These are phyloP conservation scores for Aleiodes alternator DNA, from an alignment of 2,888 invertebrate species.

Conservation along the genomic window DNA sequence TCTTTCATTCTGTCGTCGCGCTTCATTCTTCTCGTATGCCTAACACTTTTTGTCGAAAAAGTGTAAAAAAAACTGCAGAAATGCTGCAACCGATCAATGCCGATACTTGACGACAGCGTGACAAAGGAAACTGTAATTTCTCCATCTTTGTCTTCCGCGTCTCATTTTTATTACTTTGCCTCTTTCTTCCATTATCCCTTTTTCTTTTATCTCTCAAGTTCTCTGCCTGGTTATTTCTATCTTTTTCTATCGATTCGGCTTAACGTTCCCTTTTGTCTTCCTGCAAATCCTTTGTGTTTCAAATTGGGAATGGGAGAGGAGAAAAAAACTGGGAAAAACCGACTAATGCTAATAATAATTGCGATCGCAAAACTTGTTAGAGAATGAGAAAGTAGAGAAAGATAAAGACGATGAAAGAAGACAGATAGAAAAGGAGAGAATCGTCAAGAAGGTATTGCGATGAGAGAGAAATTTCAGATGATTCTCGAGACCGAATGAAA, in stretches of 20 bases:
- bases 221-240: background rate
- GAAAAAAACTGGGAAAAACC: constrained; percentile 6
- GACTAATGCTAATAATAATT: constrained; percentile 47
- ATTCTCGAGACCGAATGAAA: constrained; percentile 16
- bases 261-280: constrained; percentile 36
- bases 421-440: constrained; percentile 5
- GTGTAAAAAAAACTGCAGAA: background rate
- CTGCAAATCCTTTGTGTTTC: constrained; percentile 38
- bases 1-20: background rate
- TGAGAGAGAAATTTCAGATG: constrained; percentile 38
- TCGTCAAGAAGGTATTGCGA: constrained; percentile 10
- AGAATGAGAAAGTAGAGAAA: constrained; percentile 19
- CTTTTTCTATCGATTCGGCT: constrained; percentile 43
- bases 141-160: constrained; percentile 11
- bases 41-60: background rate
- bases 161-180: background rate
- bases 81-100: constrained; percentile 18
- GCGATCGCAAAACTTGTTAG: constrained; percentile 26
- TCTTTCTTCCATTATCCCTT: background rate
- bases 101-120: constrained; percentile 34
- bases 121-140: constrained; percentile 41
- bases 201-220: background rate
- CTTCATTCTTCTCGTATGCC: constrained; percentile 9
- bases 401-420: constrained; percentile 13
- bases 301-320: constrained; percentile 1